Base-by-base conservation (phyloP, 2,888 invertebrate genomes). In the Rhorus exstirpatorius region DNA sequence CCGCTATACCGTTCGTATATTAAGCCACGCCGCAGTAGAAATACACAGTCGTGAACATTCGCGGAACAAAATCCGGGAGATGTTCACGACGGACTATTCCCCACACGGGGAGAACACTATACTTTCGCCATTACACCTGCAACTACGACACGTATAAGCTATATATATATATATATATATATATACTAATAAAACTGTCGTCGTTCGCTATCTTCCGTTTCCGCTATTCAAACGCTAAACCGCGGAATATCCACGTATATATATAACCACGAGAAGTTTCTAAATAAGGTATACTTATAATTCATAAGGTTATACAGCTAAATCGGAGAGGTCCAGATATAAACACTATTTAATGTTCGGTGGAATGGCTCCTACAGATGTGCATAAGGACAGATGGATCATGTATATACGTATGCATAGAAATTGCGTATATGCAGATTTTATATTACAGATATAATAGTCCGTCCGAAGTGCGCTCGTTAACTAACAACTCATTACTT, bases 91-190 rank as follows among this genome's bases (percentile, higher is more conserved):
- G 35, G 49, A 35, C 21, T 49, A 58, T 76, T 24, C 77, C 71
- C 51, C 46, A 41, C 26, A 17, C 14, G 51, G 35, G 58, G 70
- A 26, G 21, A 60, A 14, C 55, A 35, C 41, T 58, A 38, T 31
- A 44, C 71, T 35, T 21, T 58, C 81, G 71, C 71, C 71, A 71
- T 76, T 71, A 71, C 80, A 81, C 81, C 81, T 81, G 81, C 72
- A 81, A 58, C 71, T 81, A 76, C 31, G 65, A 58, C n/a, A n/a
- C n/a, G n/a, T n/a, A n/a, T n/a, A n/a, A n/a, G n/a, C n/a, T n/a
- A n/a, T n/a, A n/a, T n/a, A 72, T 71, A 76, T 71, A 51, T 6
- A 58, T 71, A n/a, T n/a, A n/a, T n/a, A n/a, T n/a, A n/a, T 71
- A 24, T 26, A 21, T 10, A 65, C 49, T 24, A 53, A 55, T 46